Evolutionary conservation across 1,140 invertebrate genomes (phyloP).

Genomic region (Argopecten irradians): DNA sequence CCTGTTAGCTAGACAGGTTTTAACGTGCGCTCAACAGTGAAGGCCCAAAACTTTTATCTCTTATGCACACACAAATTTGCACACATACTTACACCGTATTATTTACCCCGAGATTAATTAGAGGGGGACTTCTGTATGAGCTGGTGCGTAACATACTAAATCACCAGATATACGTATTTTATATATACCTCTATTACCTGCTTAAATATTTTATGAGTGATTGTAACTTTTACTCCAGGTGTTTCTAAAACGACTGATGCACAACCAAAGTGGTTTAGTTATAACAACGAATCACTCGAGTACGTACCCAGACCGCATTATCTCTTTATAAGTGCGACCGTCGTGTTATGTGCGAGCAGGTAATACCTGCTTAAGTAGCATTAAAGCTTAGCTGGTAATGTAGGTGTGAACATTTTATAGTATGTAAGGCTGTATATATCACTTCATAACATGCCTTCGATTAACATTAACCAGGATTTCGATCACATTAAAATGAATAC

Average conservation of each 20-base stretch:
- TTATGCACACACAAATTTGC: background rate
- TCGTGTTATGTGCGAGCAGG: background rate
- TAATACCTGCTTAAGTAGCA: background rate
- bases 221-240: background rate
- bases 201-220: background rate
- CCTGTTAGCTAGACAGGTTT: constrained; percentile 20
- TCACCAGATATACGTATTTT: background rate
- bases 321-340: background rate
- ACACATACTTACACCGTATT: background rate
- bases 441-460: background rate
- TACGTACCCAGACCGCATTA: constrained; percentile 8
- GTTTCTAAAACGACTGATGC: constrained; percentile 21
- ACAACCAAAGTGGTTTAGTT: constrained; percentile 3
- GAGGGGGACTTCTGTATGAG: background rate
- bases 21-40: constrained; percentile 14
- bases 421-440: background rate
- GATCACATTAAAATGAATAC: too few species aligned
- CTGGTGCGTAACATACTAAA: background rate
- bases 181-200: background rate
- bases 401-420: background rate
- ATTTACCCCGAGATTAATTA: background rate
- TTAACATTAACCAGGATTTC: background rate
- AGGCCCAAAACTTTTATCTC: background rate
- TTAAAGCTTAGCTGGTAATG: background rate
- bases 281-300: background rate